Base-by-base conservation (phyloP, 2,888 invertebrate genomes). In the Lithophane socia region DNA sequence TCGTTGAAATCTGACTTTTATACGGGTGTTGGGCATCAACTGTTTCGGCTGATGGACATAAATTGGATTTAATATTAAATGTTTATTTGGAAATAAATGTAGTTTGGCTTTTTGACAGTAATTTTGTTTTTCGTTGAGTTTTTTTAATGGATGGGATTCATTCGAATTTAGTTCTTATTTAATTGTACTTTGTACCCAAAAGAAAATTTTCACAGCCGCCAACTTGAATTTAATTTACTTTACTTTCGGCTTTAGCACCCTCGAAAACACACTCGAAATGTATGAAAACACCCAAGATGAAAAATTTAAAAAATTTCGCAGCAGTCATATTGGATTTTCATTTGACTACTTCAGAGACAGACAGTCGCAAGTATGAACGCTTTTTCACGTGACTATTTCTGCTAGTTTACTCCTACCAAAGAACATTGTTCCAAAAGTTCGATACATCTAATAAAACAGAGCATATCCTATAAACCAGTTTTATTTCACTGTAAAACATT, bases 41-140 rank as follows among this genome's bases (percentile, higher is more conserved):
- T 69, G 58, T 77, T 77, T 47, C 12, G 18, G 7, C 52, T 68
- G 24, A 42, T 64, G 29, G 44, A 47, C 18, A 82, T 68, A 77
- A 64, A 80, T 82, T 76, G 49, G 82, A 82, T 76, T 68, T 37
- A 13, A 54, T 58, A 58, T 37, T 13, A 73, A 49, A 52, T 21
- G 18, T 18, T 21, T 9, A 37, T 61, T 49, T n/a, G 18, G 44
- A 21, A 24, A 54, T 61, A 65, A 78, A 71, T 21, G 16, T 24
- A 18, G 5, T 42, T 37, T 42, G 10, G 1, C 2, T 18, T 44
- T 65, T 56, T 21, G 16, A 16, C 0, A 66, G 24, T 42, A 0
- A 16, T 60, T 52, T 65, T 47, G 18, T 24, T 24, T n/a, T 16
- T 44, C 13, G 7, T 18, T 44, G 10, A 10, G 1, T 7, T 65